These are phyloP conservation scores for Neria commutata DNA, from an alignment of 2,888 invertebrate genomes.

Conservation along the genomic window DNA sequence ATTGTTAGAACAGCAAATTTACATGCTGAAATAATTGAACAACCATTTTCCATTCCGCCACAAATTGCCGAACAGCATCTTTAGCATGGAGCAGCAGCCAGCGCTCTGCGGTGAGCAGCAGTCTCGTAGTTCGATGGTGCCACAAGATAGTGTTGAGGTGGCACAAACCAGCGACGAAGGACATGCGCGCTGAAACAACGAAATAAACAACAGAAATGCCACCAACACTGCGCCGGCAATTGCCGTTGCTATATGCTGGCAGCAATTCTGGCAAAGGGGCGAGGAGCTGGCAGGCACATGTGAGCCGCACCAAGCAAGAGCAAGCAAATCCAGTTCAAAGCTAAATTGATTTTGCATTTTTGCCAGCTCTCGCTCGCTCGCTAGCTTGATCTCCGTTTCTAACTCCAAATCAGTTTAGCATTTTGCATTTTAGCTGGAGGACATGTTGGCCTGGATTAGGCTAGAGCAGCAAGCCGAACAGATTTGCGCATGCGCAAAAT, in stretches of 20 bases:
- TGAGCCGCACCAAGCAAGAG: not conserved
- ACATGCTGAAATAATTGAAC: slow-evolving; percentile 58
- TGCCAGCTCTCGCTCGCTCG: slow-evolving; percentile 17
- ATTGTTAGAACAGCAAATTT: slow-evolving; percentile 42
- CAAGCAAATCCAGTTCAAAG: slow-evolving; percentile 18
- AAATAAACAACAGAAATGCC: not conserved
- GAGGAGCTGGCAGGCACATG: not conserved
- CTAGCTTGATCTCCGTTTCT: not conserved
- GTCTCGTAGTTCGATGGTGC: not conserved
- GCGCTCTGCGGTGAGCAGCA: slow-evolving; percentile 28
- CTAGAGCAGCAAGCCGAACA: slow-evolving; percentile 5
- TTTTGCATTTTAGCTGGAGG: slow-evolving; percentile 30
- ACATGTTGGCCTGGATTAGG: slow-evolving; percentile 33
- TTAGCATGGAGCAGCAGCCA: too few relatives aligned
- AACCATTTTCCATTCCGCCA: slow-evolving; percentile 53
- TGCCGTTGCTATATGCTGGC: not conserved
- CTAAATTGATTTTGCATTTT: slow-evolving; percentile 55
- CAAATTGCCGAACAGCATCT: slow-evolving; percentile 40
- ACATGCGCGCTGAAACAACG: not conserved
- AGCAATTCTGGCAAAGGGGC: not conserved
- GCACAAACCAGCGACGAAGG: slow-evolving; percentile 4
- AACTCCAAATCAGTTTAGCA: slow-evolving; percentile 39
- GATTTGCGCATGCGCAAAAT: too few relatives aligned
- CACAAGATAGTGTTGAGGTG: not conserved
- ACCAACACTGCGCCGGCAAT: not conserved